Conservation (phyloP, 1,140 invertebrate genomes). For the Sitobion miscanthi region DNA sequence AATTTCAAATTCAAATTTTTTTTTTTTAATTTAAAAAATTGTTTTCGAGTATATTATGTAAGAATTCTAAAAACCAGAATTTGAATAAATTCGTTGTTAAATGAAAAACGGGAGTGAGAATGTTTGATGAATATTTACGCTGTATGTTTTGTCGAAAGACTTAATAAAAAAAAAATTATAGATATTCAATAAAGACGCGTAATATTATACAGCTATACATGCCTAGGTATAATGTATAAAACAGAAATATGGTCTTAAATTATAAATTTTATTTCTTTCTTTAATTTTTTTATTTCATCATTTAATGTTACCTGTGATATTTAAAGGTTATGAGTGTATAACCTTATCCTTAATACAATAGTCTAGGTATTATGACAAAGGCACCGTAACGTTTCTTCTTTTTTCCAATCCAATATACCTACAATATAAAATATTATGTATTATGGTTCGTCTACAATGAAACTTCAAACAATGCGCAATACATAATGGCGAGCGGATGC, state of each 20-base stretch:
- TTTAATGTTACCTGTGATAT: not conserved
- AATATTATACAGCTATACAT: too few relatives aligned
- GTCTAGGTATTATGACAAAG: not conserved
- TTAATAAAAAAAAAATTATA: too few relatives aligned
- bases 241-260: not conserved
- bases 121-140: too few relatives aligned
- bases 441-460: not conserved
- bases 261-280: not conserved
- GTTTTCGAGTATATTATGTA: too few relatives aligned
- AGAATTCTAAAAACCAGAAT: too few relatives aligned
- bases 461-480: not conserved
- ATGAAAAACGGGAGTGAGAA: too few relatives aligned
- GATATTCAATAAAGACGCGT: too few relatives aligned
- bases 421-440: not conserved
- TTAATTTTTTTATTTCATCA: not conserved
- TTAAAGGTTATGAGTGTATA: not conserved
- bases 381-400: not conserved
- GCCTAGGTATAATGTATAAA: not conserved
- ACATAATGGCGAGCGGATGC: not conserved
- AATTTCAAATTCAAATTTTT: too few relatives aligned
- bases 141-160: too few relatives aligned
- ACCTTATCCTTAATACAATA: not conserved
- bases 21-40: too few relatives aligned
- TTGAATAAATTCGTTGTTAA: too few relatives aligned
- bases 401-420: not conserved